These are phyloP conservation scores for Aratinga solstitialis DNA, from an alignment of 2,797 vertebrate species.

Conservation along the genomic window DNA sequence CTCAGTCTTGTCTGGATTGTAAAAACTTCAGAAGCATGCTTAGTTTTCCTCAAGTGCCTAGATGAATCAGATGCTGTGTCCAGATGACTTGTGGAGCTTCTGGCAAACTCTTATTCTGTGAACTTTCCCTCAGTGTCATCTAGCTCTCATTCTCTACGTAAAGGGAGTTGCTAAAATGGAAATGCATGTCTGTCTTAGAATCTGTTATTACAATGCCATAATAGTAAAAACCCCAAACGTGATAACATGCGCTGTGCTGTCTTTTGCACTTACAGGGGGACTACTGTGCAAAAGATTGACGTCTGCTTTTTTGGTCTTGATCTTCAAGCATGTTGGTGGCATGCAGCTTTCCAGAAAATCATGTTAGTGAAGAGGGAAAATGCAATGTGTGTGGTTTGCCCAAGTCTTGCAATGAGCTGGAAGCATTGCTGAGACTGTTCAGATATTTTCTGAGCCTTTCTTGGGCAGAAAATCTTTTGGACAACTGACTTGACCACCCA, in stretches of 20 bases:
- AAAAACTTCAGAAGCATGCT: background rate
- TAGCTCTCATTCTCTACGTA: background rate
- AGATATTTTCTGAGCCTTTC: background rate
- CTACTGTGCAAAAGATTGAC: background rate
- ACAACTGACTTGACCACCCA: background rate
- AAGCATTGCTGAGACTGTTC: background rate
- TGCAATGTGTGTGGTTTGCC: background rate
- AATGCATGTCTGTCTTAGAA: background rate
- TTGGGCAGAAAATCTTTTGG: background rate
- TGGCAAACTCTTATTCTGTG: background rate
- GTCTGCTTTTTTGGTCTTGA: background rate
- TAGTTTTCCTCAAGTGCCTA: background rate
- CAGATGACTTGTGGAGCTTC: background rate
- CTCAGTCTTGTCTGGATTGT: background rate
- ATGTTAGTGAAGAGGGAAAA: background rate
- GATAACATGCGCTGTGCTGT: background rate
- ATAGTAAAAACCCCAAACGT: rapidly evolving
- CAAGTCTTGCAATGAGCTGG: rapidly evolving
- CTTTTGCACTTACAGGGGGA: background rate
- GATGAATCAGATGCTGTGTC: background rate
- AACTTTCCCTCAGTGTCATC: background rate
- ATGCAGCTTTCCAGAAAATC: background rate
- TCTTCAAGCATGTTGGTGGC: background rate
- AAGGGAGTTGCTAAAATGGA: background rate
- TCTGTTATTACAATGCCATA: background rate